Base-by-base conservation (phyloP, 1,140 invertebrate species). In the Drosophila oshimai region DNA sequence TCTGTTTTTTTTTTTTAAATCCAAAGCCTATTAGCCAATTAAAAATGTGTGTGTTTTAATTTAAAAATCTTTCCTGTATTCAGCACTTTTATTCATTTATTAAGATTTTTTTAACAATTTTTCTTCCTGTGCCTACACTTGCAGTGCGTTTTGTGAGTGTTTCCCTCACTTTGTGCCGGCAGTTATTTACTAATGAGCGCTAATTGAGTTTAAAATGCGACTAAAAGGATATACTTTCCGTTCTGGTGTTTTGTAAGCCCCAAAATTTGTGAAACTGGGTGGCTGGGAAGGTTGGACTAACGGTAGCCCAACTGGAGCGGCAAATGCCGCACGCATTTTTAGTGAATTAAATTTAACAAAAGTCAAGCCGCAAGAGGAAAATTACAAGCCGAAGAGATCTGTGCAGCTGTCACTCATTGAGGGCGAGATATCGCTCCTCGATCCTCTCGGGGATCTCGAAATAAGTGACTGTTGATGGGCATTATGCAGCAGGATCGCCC, bases 131-230 rank as follows among this genome's bases (percentile, higher is more conserved):
- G 54, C 55, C 54, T 53, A 37, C 51, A 55, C 41, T 72, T 58
- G 69, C 60, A 36, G 54, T 37, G 29, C 42, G 12, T 68, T 78
- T 72, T 74, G 51, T 34, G 57, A 80, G 64, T 76, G 81, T 76
- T 80, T 87, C 79, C 71, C 58, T 76, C 44, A 55, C 37, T 50
- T 49, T 53, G 55, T 36, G 44, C 51, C 41, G 46, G 34, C 64
- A 84, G 79, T 81, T 87, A 87, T 87, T 87, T 77, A 49, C 73
- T 87, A 87, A 87, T 87, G 81, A 87, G 51, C 50, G 60, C 81
- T 81, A 87, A 87, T 87, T 87, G 81, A 77, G 77, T 87, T 87
- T 80, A 64, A 87, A 87, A 87, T 87, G 81, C 73, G 42, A 26
- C 68, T 74, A 77, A 86, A 81, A 70, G 73, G 55, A 79, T 74